Conservation (phyloP, 2,888 invertebrate genomes). For the Agrochola macilenta region DNA sequence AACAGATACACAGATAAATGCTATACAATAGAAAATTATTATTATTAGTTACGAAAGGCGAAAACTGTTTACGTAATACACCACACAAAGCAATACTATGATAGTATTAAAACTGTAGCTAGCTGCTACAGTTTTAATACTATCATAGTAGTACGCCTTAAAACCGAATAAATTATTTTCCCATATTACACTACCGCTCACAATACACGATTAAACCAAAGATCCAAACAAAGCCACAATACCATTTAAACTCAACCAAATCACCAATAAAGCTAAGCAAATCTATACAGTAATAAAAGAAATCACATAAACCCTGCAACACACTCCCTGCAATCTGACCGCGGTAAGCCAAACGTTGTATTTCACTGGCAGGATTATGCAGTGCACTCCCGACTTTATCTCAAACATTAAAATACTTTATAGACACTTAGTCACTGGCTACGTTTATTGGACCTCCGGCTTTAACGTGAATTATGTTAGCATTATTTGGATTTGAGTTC, state of each 20-base stretch:
- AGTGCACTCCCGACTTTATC: constrained; percentile 74
- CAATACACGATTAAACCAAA: constrained; percentile 30
- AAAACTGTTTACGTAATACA: neutral
- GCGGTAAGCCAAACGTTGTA: constrained; percentile 71
- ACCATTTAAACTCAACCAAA: constrained; percentile 43
- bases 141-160: no score
- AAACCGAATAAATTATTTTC: neutral
- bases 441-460: constrained; percentile 59
- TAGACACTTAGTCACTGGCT: constrained; percentile 69
- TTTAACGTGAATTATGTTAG: constrained; percentile 53
- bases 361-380: constrained; percentile 66
- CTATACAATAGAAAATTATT: no score
- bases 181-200: neutral
- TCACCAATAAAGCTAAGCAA: constrained; percentile 59
- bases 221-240: constrained; percentile 31
- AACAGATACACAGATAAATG: no score
- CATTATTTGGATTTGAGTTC: constrained; percentile 54
- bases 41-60: neutral
- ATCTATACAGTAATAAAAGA: constrained; percentile 67
- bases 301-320: constrained; percentile 70
- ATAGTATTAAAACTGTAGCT: neutral
- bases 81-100: neutral
- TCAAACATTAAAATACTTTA: constrained; percentile 80
- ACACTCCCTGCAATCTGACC: constrained; percentile 61
- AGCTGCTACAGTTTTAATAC: no score